A percentile compares a stretch with the other conserved stretches of the same genome.
phyloP scores from a whole-genome alignment of 2,113 vertebrate species.

The Channa maculata region DNA sequence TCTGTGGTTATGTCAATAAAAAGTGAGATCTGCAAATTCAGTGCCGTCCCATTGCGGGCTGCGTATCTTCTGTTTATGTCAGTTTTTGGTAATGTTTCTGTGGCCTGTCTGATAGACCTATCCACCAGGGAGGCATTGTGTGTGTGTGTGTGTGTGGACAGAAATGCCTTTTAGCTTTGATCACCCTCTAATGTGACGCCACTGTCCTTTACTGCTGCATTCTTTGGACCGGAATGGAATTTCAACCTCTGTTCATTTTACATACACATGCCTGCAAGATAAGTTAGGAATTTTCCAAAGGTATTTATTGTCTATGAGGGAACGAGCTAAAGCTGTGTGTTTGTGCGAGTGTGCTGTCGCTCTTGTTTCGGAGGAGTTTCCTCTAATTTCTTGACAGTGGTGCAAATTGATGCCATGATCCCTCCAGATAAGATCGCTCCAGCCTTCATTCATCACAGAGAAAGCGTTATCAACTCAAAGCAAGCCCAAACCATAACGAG shows the following conservation, averaged over 20 bases:
- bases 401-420: conserved; percentile 65
- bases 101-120: conserved; percentile 31
- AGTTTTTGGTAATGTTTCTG: conserved; percentile 49
- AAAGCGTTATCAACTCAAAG: conserved; percentile 24
- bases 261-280: conserved; percentile 67
- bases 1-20: conserved; percentile 77
- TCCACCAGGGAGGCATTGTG: conserved; percentile 40
- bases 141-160: background rate
- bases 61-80: conserved; percentile 57
- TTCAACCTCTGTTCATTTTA: conserved; percentile 57
- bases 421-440: conserved; percentile 44
- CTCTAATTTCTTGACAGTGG: conserved; percentile 57
- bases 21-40: conserved; percentile 11
- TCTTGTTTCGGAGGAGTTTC: conserved; percentile 41
- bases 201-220: conserved; percentile 58
- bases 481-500: conserved; percentile 11
- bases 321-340: conserved; percentile 15
- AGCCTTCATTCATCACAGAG: conserved; percentile 54
- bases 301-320: conserved; percentile 69
- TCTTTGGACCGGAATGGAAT: conserved; percentile 56
- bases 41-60: conserved; percentile 19
- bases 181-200: conserved; percentile 42
- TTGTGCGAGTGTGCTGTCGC: conserved; percentile 15
- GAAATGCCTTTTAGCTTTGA: conserved; percentile 60
- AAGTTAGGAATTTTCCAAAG: conserved; percentile 69